Evolutionary conservation across 2,113 vertebrate genomes (phyloP), one percentile per base, ranked within the genome.

Genomic region (Crotalus helleri): DNA sequence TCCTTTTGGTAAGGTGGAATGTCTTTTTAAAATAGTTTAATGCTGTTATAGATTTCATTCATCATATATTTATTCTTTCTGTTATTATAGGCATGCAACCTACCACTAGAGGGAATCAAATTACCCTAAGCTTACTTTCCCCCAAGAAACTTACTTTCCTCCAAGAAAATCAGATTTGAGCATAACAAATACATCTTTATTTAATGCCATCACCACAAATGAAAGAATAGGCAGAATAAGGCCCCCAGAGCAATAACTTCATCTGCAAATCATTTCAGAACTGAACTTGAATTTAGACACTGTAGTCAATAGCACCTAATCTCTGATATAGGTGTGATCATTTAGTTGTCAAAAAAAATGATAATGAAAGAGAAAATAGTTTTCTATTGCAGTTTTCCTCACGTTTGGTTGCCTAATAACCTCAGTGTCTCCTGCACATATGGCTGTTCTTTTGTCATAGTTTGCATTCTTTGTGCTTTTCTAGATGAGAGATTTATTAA

Each of bases 361-460:
- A 55, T 61, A 53, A 92, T 87, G 87, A 90, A 69, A 89, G 19
- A 87, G 19, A 53, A 49, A 51, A 29, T 23, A 61, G 91, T 29
- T 69, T 69, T 69, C 88, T 88, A 10, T 54, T 88, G 58, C 23
- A 87, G 11, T 86, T 55, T 90, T 91, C 91, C 51, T 33, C 4
- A 39, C 57, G 58, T 51, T 90, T 53, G 81, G 11, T 8, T 57
- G 87, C 74, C 51, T 33, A 64, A 89, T 90, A 92, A n/a, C 23
- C 55, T 94, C 51, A 69, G 93, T 81, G 90, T 91, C 29, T 93
- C 69, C 87, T 64, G 49, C 58, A 69, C 49, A 57, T 92, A 92
- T 91, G 87, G 33, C 88, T 92, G 49, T 44, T 58, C 39, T 69
- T 87, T 74, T 87, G 74, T 90, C 59, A 90, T 90, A 94, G 69